Percentiles rank a stretch among this genome's conserved stretches.
phyloP scores from a whole-genome alignment of 2,797 vertebrate genomes.

The Petrocephalus schoutedeni region DNA sequence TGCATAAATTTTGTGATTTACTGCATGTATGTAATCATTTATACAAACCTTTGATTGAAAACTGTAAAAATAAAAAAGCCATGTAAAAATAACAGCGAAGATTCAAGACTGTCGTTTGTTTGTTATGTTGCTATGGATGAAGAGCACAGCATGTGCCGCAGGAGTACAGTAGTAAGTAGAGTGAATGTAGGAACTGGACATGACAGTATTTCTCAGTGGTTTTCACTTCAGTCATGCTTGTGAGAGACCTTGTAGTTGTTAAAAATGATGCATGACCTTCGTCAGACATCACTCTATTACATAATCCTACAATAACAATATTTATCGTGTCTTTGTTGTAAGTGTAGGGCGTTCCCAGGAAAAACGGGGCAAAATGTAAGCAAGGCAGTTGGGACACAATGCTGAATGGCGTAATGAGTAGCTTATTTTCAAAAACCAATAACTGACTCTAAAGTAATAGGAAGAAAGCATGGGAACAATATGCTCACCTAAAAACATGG shows the following conservation, averaged over 20 bases:
- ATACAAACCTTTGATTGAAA: not conserved
- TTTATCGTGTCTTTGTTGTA: not conserved
- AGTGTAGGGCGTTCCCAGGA: not conserved
- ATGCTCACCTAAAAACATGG: not conserved
- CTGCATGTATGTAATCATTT: not conserved
- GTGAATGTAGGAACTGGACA: not conserved
- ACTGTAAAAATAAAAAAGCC: not conserved
- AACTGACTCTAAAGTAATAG: not conserved
- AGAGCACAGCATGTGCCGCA: slow-evolving; percentile 82
- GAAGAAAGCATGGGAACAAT: not conserved
- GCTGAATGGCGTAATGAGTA: not conserved
- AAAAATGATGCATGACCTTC: not conserved
- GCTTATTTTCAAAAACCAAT: not conserved
- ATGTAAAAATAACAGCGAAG: not conserved
- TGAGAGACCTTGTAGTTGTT: not conserved
- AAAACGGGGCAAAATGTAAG: not conserved
- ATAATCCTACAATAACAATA: not conserved
- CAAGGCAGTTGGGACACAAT: not conserved
- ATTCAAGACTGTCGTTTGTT: not conserved
- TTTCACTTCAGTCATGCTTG: not conserved
- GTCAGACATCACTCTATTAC: not conserved
- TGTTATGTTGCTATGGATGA: slow-evolving; percentile 34
- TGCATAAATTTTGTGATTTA: slow-evolving; percentile 77
- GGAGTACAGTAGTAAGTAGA: slow-evolving; percentile 81
- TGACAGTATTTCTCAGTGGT: not conserved